Percentiles rank a stretch among this genome's conserved stretches.
Conservation (phyloP, 2,888 invertebrate genomes). For the Habroteleia sp. region DNA sequence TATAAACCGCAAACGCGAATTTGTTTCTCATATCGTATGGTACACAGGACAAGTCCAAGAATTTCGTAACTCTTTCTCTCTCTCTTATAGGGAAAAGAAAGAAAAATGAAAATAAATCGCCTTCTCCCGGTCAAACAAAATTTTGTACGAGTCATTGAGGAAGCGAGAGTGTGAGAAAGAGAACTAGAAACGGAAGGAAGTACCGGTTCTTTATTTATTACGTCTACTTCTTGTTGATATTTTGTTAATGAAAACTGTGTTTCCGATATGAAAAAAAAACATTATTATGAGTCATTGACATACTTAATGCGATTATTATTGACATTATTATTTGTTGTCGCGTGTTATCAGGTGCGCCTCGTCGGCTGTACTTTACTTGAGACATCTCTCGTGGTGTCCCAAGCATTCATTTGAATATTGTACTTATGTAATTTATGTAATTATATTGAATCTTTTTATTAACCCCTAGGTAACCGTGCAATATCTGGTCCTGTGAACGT, state of each 20-base stretch:
- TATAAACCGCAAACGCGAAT: conserved; percentile 7
- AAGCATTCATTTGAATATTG: conserved; percentile 51
- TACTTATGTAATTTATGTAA: conserved; percentile 58
- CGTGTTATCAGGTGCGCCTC: conserved; percentile 47
- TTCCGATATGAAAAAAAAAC: conserved; percentile 23
- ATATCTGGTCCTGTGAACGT: conserved; percentile 56
- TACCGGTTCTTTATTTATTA: conserved; percentile 37
- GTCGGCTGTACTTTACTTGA: conserved; percentile 21
- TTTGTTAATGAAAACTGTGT: conserved; percentile 52
- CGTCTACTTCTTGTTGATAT: conserved; percentile 55
- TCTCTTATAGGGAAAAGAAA: not conserved
- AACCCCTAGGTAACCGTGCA: conserved; percentile 47
- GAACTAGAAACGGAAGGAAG: conserved; percentile 25
- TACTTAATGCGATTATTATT: conserved; percentile 24
- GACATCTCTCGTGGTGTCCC: conserved; percentile 21
- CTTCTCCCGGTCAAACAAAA: conserved; percentile 14
- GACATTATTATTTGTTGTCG: conserved; percentile 52
- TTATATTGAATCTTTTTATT: conserved; percentile 46
- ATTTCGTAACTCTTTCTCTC: conserved; percentile 23
- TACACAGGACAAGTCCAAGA: conserved; percentile 5
- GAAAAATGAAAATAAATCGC: conserved; percentile 6
- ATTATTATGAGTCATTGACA: conserved; percentile 27
- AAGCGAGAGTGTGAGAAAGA: conserved; percentile 1
- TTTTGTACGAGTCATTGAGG: conserved; percentile 30
- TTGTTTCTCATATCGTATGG: conserved; percentile 16